phyloP scores from a whole-genome alignment of 2,797 vertebrate genomes.

The Chromobotia macracanthus region DNA sequence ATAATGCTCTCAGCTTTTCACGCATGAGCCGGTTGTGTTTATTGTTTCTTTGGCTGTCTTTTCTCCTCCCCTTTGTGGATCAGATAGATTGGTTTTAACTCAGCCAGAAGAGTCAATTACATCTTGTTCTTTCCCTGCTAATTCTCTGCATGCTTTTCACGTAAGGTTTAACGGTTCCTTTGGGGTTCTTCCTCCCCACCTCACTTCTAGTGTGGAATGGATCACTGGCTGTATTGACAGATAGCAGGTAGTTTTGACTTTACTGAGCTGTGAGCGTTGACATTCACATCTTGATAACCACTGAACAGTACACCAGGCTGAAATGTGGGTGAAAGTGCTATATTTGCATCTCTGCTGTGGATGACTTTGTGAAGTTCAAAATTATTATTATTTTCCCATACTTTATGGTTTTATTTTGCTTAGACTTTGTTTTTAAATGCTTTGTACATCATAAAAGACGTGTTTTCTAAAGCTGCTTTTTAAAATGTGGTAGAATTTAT shows the following conservation, averaged over 20 bases:
- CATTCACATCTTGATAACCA: conserved; percentile 35
- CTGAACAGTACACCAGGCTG: conserved; percentile 8
- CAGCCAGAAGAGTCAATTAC: neutral
- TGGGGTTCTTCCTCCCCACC: conserved; percentile 8
- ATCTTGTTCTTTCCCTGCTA: neutral
- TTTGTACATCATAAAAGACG: no score
- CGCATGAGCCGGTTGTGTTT: neutral
- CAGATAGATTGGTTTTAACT: conserved; percentile 1
- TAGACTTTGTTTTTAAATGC: neutral
- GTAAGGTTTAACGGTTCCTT: conserved; percentile 52
- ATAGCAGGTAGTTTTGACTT: conserved; percentile 22
- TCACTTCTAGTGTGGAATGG: conserved; percentile 21
- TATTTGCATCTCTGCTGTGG: conserved; percentile 17
- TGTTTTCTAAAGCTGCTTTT: no score
- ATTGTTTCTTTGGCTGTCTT: neutral
- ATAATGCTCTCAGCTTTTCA: neutral
- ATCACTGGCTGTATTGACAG: conserved; percentile 52
- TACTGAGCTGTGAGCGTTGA: neutral
- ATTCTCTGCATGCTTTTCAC: neutral
- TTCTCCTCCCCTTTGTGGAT: conserved; percentile 1
- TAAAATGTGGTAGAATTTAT: no score
- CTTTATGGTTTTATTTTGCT: neutral
- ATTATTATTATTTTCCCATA: neutral
- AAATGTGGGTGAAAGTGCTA: conserved; percentile 18
- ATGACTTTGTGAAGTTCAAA: neutral